Conservation (phyloP, 2,113 vertebrate genomes). For the Pithys albifrons region DNA sequence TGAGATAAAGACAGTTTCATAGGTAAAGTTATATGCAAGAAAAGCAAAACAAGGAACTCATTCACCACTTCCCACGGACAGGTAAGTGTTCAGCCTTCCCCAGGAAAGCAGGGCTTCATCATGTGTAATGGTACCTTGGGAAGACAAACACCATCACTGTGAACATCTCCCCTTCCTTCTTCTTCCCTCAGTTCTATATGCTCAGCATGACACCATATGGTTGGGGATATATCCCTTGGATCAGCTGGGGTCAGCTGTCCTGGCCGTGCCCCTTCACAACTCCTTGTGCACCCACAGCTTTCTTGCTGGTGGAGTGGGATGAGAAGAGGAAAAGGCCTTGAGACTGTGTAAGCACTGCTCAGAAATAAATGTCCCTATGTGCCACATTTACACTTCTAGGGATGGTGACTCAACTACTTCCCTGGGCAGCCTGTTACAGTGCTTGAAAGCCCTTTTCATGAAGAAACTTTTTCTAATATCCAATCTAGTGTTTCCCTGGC, state of each 20-base stretch:
- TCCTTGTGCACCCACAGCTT: not conserved
- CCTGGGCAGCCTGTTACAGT: not conserved
- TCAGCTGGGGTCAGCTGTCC: not conserved
- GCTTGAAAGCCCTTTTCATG: not conserved
- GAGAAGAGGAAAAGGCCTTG: not conserved
- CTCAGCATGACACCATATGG: not conserved
- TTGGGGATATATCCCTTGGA: not conserved
- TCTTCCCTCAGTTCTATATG: not conserved
- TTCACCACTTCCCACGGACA: not conserved
- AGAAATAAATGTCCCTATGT: not conserved
- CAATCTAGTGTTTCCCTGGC: not conserved
- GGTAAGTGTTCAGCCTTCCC: not conserved
- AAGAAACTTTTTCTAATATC: not conserved
- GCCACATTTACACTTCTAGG: not conserved
- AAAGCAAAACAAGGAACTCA: not conserved
- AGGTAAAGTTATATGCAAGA: not conserved
- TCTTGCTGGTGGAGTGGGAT: not conserved
- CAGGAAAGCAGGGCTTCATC: not conserved
- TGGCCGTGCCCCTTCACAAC: not conserved
- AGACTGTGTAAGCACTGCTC: not conserved
- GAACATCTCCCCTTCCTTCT: fast-evolving
- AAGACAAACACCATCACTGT: not conserved
- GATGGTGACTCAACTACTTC: not conserved
- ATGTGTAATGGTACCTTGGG: fast-evolving
- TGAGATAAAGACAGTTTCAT: not conserved